Base-by-base conservation (phyloP, 2,888 invertebrate genomes). In the Rotaria magnacalcarata region DNA sequence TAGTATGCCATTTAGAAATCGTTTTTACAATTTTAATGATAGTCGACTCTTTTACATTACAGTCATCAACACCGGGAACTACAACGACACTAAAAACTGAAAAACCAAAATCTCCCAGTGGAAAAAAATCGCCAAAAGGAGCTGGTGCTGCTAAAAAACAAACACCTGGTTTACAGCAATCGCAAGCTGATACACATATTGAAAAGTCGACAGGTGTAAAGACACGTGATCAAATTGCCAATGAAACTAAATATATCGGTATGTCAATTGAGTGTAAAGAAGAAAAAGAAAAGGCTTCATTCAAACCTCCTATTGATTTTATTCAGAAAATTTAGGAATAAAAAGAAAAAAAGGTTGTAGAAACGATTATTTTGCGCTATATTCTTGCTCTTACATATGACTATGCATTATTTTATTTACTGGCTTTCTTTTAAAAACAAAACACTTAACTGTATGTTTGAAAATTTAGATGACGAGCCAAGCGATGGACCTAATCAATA, bases 401-500 rank as follows among this genome's bases (percentile, higher is more conserved):
- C 87, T 41, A 11, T n/a, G 24, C 27, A 34, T 80, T 2, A 1
- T 34, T 87, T 54, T 52, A 19, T 21, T 56, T 14, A 11, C 11
- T 16, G 52, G 16, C 3, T 52, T 52, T 16, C 14, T 8, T 50
- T 11, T 14, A 50, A 85, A 24, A 67, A 67, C 56, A 34, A 54
- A 54, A 50, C 14, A 50, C 2, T 50, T 8, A 50, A 8, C 11
- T 11, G 1, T 5, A 54, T 54, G 3, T 24, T n/a, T 60, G 56
- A 85, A 27, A 24, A 84, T 41, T 75, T 88, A 91, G 91, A 91
- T 89, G 91, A 91, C 89, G 91, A 91, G 86, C 91, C 91, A 27
- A 90, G 90, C 87, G 91, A 91, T 88, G 91, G 91, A 8, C 89
- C 90, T 8, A 87, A 90, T n/a, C 90, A 89, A 86, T 91, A 91